Evolutionary conservation across 2,888 invertebrate genomes (phyloP).

Genomic region (Agrotis clavis): DNA sequence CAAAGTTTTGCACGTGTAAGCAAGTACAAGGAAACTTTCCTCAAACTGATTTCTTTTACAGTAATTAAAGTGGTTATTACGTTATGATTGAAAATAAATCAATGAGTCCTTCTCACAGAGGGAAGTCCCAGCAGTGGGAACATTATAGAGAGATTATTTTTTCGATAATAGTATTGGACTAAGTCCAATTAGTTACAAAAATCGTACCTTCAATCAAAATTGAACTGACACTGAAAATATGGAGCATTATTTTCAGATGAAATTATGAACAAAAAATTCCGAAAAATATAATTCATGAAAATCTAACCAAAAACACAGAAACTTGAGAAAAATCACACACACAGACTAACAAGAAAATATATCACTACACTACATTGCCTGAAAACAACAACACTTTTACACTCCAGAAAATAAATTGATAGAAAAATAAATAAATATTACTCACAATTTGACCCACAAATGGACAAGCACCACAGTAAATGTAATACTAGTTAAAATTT

Average conservation of each 20-base stretch:
- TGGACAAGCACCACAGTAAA: constrained; percentile 45
- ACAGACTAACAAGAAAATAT: not conserved
- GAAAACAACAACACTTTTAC: not conserved
- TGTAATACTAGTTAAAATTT: constrained; percentile 54
- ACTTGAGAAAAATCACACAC: not conserved
- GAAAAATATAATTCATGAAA: not conserved
- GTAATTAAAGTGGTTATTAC: not conserved
- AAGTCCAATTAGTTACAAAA: too few relatives aligned
- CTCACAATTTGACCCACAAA: constrained; percentile 54
- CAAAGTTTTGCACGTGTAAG: not conserved
- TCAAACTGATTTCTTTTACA: not conserved
- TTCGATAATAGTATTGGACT: too few relatives aligned
- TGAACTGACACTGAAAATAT: not conserved
- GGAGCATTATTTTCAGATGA: not conserved
- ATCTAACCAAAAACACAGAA: not conserved
- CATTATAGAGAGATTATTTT: not conserved
- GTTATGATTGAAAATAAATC: constrained; percentile 10
- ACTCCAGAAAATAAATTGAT: not conserved
- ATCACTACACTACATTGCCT: not conserved
- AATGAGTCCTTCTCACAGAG: not conserved
- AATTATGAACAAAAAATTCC: rapidly evolving
- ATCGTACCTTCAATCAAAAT: not conserved
- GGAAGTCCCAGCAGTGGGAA: not conserved
- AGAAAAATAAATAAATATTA: constrained; percentile 38
- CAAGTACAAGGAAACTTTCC: not conserved